Base-by-base conservation (phyloP, 2,113 vertebrate genomes). In the Pseudorhombus dupliciocellatus region DNA sequence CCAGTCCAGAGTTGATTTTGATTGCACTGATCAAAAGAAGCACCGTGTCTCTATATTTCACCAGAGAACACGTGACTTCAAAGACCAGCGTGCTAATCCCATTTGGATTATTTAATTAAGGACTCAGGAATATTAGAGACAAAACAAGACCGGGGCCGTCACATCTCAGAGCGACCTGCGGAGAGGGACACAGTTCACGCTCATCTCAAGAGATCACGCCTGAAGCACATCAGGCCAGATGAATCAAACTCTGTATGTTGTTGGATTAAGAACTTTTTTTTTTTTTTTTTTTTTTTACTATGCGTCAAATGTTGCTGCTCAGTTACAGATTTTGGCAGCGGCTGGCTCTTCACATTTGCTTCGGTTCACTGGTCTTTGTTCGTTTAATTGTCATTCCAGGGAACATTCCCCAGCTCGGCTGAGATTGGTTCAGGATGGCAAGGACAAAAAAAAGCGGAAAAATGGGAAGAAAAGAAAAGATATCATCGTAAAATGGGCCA, bases 371-470 rank as follows among this genome's bases (percentile, higher is more conserved):
- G 31, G 46, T 79, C 89, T 92, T 92, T 91, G 91, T 90, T 88
- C 79, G 7, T 86, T 88, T 91, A 90, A 92, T 92, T 84, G 86
- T 89, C 87, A 89, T 92, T 91, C 90, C 88, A 64, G 88, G 55
- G 87, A 88, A 83, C 84, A 78, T 89, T 89, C 89, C 75, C 82
- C 80, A 21, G 75, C 83, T 57, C 48, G 75, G 64, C 73, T 72
- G 65, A 89, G 89, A 93, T 90, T 85, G 83, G 83, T 91, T 90
- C 90, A 91, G 64, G 87, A 92, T 93, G 90, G 84, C 28, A 74
- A 75, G 83, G 52, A 20, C 22, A n/a, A 62, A 20, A 62, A 53
- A 61, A 10, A 6, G 55, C 60, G 83, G 76, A 75, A 87, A 82
- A 84, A 55, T 4, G 11, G 77, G 73, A 20, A 15, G 11, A 15